phyloP scores from a whole-genome alignment of 2,797 vertebrate genomes.

The Clarias platycephalus region DNA sequence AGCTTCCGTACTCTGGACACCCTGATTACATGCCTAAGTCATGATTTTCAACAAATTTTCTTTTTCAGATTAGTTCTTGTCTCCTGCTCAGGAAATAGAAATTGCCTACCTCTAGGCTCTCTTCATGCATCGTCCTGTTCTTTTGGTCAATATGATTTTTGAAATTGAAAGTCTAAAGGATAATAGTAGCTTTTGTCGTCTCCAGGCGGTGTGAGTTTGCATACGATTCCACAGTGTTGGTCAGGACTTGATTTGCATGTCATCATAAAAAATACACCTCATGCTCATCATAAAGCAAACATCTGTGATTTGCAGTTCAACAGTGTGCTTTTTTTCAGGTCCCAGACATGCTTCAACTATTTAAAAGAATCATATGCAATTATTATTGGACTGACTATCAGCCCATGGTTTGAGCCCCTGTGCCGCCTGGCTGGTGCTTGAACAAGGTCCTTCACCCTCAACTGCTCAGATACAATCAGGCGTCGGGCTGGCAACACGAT shows the following conservation, averaged over 20 bases:
- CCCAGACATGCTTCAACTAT: neutral
- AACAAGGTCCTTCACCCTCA: too few relatives aligned
- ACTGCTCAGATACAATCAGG: too few relatives aligned
- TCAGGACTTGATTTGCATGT: conserved; percentile 10
- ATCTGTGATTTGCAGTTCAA: neutral
- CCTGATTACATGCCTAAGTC: conserved; percentile 19
- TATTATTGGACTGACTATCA: neutral
- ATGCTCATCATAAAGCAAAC: neutral
- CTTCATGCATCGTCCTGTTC: neutral
- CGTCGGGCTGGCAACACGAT: too few relatives aligned
- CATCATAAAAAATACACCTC: neutral
- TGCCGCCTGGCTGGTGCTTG: too few relatives aligned
- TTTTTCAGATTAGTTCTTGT: neutral
- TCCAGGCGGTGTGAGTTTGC: neutral
- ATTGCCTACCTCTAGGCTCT: neutral
- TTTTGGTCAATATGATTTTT: neutral
- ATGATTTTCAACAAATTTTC: conserved; percentile 21
- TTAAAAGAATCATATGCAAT: neutral
- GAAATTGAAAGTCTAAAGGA: conserved; percentile 2
- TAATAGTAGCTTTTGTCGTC: neutral
- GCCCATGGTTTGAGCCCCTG: neutral
- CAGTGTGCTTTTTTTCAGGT: neutral
- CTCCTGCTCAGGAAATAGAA: neutral
- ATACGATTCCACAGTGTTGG: conserved; percentile 6
- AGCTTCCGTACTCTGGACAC: neutral